These are phyloP conservation scores for Drosophila falleni DNA, from an alignment of 2,888 invertebrate species.

Conservation along the genomic window DNA sequence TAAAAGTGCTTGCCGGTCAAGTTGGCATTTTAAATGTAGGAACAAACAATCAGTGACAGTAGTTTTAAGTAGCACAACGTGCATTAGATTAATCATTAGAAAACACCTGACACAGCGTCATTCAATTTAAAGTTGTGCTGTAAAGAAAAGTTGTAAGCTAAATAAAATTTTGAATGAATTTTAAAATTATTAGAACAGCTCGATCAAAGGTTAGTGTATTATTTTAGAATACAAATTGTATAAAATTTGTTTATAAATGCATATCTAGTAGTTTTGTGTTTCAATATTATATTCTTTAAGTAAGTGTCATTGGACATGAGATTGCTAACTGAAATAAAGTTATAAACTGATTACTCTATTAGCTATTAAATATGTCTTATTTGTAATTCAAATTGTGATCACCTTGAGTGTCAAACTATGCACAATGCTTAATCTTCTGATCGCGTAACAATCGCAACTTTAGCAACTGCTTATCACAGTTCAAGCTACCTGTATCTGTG, in stretches of 20 bases:
- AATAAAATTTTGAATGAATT: neutral
- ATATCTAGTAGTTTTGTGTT: too few relatives aligned
- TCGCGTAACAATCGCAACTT: slow-evolving; percentile 28
- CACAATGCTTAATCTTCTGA: slow-evolving; percentile 23
- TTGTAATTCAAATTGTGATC: slow-evolving; percentile 37
- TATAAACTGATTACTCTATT: slow-evolving; percentile 8
- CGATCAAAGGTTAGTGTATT: too few relatives aligned
- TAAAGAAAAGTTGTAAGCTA: neutral
- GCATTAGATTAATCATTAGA: slow-evolving; percentile 17
- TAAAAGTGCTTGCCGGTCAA: neutral
- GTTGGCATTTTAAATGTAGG: neutral
- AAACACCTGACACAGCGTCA: neutral
- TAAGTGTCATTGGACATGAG: slow-evolving; percentile 1
- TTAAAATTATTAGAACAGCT: too few relatives aligned
- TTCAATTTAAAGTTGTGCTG: neutral
- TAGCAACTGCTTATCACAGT: slow-evolving; percentile 34
- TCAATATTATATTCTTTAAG: neutral
- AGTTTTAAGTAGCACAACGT: slow-evolving; percentile 24
- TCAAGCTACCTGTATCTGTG: slow-evolving; percentile 24
- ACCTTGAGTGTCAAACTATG: slow-evolving; percentile 32
- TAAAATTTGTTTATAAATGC: too few relatives aligned
- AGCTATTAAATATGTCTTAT: slow-evolving; percentile 15
- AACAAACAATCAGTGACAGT: slow-evolving; percentile 1
- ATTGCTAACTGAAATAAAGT: neutral
- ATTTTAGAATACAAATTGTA: too few relatives aligned